These are phyloP conservation scores for Leuciscus waleckii DNA, from an alignment of 2,797 vertebrate species.

Conservation along the genomic window DNA sequence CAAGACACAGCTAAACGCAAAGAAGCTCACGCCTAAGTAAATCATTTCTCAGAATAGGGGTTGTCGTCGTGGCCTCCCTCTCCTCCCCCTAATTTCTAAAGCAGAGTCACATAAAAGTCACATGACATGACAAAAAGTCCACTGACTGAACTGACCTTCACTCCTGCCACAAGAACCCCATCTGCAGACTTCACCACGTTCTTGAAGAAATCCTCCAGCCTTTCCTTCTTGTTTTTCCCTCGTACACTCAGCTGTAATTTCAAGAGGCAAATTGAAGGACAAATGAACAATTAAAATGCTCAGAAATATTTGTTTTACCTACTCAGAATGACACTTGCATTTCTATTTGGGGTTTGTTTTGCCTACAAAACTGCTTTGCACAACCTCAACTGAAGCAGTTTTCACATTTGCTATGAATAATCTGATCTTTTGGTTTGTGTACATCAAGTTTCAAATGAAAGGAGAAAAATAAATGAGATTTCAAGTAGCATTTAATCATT, in stretches of 20 bases:
- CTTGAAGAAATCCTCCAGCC: constrained; percentile 98
- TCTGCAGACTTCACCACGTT: constrained; percentile 98
- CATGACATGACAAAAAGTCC: constrained; percentile 1
- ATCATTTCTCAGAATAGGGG: constrained; percentile 21
- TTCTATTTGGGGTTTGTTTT: not conserved
- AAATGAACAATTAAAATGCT: constrained; percentile 39
- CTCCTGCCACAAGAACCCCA: constrained; percentile 94
- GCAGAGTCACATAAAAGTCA: constrained; percentile 45
- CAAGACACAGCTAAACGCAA: not conserved
- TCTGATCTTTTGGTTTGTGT: not conserved
- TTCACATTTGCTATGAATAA: not conserved
- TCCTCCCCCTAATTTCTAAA: constrained; percentile 21
- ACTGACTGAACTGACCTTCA: constrained; percentile 83
- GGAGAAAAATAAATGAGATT: not conserved
- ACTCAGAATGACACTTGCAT: not conserved
- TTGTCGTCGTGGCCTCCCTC: not conserved
- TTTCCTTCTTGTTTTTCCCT: constrained; percentile 99
- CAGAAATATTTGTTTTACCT: not conserved
- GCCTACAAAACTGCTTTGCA: not conserved
- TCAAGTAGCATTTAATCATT: not conserved
- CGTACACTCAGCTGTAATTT: constrained; percentile 91
- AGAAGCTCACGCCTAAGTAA: constrained; percentile 10
- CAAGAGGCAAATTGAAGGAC: constrained; percentile 35
- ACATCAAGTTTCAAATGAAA: not conserved
- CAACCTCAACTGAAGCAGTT: not conserved